Conservation (phyloP, 1,140 invertebrate genomes). For the Drosophila quadrilineata region DNA sequence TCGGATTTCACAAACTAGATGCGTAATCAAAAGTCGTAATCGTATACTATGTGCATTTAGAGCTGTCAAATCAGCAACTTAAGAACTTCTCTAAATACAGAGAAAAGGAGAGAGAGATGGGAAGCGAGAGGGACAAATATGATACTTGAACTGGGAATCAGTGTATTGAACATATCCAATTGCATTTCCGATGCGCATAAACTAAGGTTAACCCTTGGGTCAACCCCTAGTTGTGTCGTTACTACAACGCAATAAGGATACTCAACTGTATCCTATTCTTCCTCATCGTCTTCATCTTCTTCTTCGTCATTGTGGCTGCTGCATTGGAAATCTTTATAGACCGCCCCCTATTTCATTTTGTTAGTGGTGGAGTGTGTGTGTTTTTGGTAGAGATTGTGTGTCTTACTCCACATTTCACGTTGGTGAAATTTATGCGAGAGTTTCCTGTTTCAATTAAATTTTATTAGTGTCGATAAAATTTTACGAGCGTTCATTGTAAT, state of each 20-base stretch:
- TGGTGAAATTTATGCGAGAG: conserved; percentile 71
- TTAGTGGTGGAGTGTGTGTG: conserved; percentile 3
- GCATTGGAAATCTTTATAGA: conserved; percentile 35
- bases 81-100: conserved; percentile 44
- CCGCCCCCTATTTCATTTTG: conserved; percentile 9
- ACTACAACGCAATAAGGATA: conserved; percentile 12
- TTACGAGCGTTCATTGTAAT: conserved; percentile 71
- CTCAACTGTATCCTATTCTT: conserved; percentile 29
- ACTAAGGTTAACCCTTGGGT: conserved; percentile 21
- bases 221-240: too few relatives aligned
- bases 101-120: too few relatives aligned
- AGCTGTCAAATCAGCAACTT: conserved; percentile 33
- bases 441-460: conserved; percentile 80
- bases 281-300: conserved; percentile 36
- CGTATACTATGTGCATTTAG: conserved; percentile 4
- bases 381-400: conserved; percentile 29
- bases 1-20: background rate
- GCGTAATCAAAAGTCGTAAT: too few relatives aligned
- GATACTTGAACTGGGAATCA: conserved; percentile 6
- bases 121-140: too few relatives aligned
- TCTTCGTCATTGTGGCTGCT: conserved; percentile 25
- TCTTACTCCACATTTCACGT: conserved; percentile 39
- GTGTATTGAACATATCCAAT: conserved; percentile 64
- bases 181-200: conserved; percentile 76
- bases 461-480: conserved; percentile 72